Evolutionary conservation across 2,797 vertebrate genomes (phyloP).

Genomic region (Echiichthys vipera): DNA sequence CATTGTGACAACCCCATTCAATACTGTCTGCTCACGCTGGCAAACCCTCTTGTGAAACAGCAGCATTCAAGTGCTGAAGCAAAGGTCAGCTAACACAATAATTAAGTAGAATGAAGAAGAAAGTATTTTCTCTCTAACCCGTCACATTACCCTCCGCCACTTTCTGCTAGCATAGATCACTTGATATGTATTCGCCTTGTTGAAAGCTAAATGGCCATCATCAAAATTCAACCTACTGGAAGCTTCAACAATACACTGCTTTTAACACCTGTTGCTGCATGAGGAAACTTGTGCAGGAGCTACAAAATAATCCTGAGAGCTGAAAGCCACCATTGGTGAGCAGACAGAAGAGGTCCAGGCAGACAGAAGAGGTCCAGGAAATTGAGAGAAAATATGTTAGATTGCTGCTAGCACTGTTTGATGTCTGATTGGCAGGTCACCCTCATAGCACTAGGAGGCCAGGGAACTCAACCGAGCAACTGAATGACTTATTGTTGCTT

Average conservation of each 20-base stretch:
- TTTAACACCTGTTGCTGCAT: not conserved
- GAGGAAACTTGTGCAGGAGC: not conserved
- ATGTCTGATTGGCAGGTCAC: conserved; percentile 34
- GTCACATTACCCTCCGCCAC: not conserved
- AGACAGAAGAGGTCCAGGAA: not conserved
- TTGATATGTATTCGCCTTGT: not conserved
- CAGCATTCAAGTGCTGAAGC: not conserved
- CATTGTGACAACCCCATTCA: conserved; percentile 23
- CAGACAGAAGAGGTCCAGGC: conserved; percentile 2
- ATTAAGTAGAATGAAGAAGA: conserved; percentile 18
- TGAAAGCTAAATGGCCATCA: not conserved
- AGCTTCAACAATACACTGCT: not conserved
- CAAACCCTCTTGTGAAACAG: conserved; percentile 20
- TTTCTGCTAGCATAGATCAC: not conserved
- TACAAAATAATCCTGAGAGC: not conserved
- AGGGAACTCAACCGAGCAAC: not conserved
- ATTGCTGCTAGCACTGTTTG: not conserved
- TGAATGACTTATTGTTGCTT: conserved; percentile 26
- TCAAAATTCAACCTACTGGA: not conserved
- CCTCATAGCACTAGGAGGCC: not conserved
- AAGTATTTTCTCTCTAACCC: conserved; percentile 12
- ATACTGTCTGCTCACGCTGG: not conserved
- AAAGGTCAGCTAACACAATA: conserved; percentile 53
- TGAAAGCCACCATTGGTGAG: not conserved
- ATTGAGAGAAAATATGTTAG: not conserved